Evolutionary conservation across 2,113 vertebrate genomes (phyloP).

Genomic region (Aspiorhynchus laticeps): DNA sequence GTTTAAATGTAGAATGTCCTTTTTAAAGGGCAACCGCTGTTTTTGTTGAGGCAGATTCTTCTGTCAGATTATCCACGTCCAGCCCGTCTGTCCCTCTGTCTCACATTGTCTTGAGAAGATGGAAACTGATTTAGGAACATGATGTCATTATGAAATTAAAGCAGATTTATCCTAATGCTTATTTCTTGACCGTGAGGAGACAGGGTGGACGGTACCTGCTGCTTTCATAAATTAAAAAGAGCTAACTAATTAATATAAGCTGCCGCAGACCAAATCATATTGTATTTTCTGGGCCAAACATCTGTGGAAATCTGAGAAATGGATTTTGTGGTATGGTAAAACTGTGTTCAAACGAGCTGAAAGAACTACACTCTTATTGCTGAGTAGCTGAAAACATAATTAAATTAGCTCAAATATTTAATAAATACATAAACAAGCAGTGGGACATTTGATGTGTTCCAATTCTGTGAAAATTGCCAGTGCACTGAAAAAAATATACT

Average conservation of each 20-base stretch:
- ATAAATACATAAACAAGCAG: background rate
- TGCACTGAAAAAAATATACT: background rate
- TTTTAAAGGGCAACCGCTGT: slow-evolving; percentile 16
- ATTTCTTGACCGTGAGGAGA: background rate
- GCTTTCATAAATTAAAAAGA: background rate
- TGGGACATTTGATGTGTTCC: background rate
- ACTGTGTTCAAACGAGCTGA: background rate
- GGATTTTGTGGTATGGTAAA: background rate
- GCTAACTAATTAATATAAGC: slow-evolving; percentile 1
- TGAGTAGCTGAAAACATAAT: background rate
- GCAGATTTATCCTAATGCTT: background rate
- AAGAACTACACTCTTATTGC: background rate
- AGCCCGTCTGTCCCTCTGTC: background rate
- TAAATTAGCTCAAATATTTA: background rate
- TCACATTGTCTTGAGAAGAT: background rate
- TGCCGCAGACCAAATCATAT: background rate
- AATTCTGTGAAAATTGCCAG: background rate
- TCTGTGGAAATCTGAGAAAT: background rate
- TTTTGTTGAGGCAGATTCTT: background rate
- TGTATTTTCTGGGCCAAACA: background rate
- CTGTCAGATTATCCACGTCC: background rate
- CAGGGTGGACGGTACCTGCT: background rate
- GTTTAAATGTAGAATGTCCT: slow-evolving; percentile 25
- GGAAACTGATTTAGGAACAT: background rate
- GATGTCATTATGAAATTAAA: background rate